A percentile compares a stretch with the other conserved stretches of the same genome.
Evolutionary conservation across 2,888 invertebrate species (phyloP).

Genomic region (Apotomis capreana): DNA sequence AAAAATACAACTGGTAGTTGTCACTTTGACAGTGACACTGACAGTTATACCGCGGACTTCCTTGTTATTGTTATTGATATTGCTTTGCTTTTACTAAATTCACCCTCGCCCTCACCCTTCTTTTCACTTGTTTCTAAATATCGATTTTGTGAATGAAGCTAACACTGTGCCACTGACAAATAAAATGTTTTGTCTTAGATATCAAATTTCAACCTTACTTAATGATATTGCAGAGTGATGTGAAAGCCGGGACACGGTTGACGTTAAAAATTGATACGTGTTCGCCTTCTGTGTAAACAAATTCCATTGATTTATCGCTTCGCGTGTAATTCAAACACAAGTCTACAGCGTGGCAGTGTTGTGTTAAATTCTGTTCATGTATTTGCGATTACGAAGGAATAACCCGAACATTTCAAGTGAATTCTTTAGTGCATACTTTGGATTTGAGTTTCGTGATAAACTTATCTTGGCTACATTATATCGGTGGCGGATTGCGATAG

Average conservation of each 20-base stretch:
- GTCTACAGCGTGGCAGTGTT: constrained; percentile 45
- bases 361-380: constrained; percentile 50
- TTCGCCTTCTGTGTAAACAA: constrained; percentile 63
- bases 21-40: not conserved
- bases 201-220: not conserved
- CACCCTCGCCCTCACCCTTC: not conserved
- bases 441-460: constrained; percentile 51
- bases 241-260: constrained; percentile 17
- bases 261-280: constrained; percentile 40
- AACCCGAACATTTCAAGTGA: constrained; percentile 59
- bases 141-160: constrained; percentile 10
- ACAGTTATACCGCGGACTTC: not conserved
- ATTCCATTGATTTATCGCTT: constrained; percentile 61
- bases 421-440: constrained; percentile 45
- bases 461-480: constrained; percentile 57
- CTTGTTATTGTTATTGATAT: not conserved
- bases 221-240: not conserved
- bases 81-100: not conserved
- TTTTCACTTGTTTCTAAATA: constrained; percentile 1
- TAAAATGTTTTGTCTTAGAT: no score
- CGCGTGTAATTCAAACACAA: constrained; percentile 56
- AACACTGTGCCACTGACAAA: not conserved
- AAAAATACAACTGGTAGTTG: not conserved
- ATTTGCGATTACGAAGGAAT: constrained; percentile 49
- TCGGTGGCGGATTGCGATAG: constrained; percentile 46